phyloP scores from a whole-genome alignment of 64 coral and sea anemone genomes.

The Pachyseris speciosa region DNA sequence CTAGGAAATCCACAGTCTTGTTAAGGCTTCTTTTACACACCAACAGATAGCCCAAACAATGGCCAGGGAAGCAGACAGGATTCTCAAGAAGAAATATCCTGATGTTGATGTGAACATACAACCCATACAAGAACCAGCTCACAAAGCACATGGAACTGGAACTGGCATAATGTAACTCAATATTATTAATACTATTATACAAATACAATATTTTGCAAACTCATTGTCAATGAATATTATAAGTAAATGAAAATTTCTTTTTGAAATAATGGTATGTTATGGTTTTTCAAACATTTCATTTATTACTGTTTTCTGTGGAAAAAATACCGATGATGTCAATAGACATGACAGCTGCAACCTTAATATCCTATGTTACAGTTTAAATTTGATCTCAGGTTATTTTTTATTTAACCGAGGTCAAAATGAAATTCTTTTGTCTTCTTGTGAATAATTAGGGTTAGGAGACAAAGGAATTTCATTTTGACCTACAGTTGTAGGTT shows the following conservation, averaged over 20 bases:
- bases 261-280: too few relatives aligned
- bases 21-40: background rate
- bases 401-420: too few relatives aligned
- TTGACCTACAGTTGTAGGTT: too few relatives aligned
- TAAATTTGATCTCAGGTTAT: background rate
- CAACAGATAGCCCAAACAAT: constrained; percentile 92
- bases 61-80: constrained; percentile 78
- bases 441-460: too few relatives aligned
- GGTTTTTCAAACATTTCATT: too few relatives aligned
- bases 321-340: too few relatives aligned
- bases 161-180: constrained; percentile 81
- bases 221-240: too few relatives aligned
- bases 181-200: too few relatives aligned
- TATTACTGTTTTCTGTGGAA: too few relatives aligned
- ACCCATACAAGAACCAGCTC: constrained; percentile 66
- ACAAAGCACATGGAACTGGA: constrained; percentile 77
- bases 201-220: background rate
- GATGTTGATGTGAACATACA: constrained; percentile 80
- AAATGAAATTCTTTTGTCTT: too few relatives aligned
- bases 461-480: too few relatives aligned
- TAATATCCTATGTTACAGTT: background rate
- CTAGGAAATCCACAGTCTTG: too few relatives aligned
- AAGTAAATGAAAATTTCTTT: background rate
- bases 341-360: background rate
- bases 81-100: constrained; percentile 61